Evolutionary conservation across 2,888 invertebrate genomes (phyloP), one percentile per base, ranked within the genome.

Genomic region (Oxyteleia sp.): DNA sequence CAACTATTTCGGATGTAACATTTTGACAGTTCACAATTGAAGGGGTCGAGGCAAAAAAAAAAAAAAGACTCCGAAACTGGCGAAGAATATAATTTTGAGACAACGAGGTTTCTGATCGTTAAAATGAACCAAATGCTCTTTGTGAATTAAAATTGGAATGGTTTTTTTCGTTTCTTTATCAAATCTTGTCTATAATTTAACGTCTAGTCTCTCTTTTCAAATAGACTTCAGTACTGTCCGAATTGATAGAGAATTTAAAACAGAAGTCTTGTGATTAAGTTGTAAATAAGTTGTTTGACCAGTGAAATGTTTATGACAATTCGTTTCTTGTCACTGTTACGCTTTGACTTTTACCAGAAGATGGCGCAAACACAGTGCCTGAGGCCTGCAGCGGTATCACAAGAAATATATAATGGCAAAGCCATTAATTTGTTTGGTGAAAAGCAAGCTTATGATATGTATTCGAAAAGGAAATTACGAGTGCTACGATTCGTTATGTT

Each of bases 111-210:
- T 69, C 47, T 29, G 26, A 69, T 29, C n/a, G 41, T 63, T 78
- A 78, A 78, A 69, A 78, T 68, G 69, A 78, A 55, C 47, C 78
- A 68, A 78, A 78, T 78, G 69, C 53, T 51, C 5, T 23, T 47
- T 29, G 15, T 68, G 53, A 38, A 64, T n/a, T 47, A 57, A 57
- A 47, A 20, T 38, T 53, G 5, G n/a, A 38, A n/a, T n/a, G n/a
- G n/a, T n/a, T n/a, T n/a, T n/a, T n/a, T n/a, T n/a, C n/a, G n/a
- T n/a, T n/a, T n/a, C n/a, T n/a, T n/a, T n/a, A n/a, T n/a, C n/a
- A n/a, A n/a, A n/a, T n/a, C 5, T 1, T 16, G 49, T 11, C n/a
- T 20, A 7, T 49, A 23, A 20, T 49, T 7, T 18, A n/a, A 23
- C n/a, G 4, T 23, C 20, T 49, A 49, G 23, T 49, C n/a, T 47